Evolutionary conservation across 2,113 vertebrate species (phyloP).

Genomic region (Ceratotherium simum): DNA sequence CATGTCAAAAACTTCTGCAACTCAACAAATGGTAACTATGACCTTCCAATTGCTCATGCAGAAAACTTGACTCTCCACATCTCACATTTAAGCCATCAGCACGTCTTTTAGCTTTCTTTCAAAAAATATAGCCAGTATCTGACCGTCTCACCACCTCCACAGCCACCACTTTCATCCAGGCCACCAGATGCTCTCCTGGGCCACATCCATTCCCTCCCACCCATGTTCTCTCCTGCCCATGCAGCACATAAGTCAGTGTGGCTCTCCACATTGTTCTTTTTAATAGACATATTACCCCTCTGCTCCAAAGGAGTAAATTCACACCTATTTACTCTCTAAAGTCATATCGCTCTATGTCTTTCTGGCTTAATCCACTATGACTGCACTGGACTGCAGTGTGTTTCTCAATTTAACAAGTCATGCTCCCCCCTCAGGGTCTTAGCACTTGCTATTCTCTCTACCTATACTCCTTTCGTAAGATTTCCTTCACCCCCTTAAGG

Average conservation of each 20-base stretch:
- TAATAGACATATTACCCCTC: not conserved
- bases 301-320: not conserved
- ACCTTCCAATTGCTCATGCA: not conserved
- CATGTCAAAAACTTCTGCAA: not conserved
- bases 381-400: not conserved
- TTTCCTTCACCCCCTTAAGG: not conserved
- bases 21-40: not conserved
- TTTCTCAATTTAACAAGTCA: not conserved
- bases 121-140: not conserved
- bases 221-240: not conserved
- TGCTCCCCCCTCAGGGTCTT: not conserved
- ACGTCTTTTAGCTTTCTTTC: not conserved
- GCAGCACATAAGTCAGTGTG: too few relatives aligned
- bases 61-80: not conserved
- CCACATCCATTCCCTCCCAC: not conserved
- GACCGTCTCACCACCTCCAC: not conserved
- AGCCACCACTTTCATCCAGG: not conserved
- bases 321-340: not conserved
- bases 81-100: not conserved
- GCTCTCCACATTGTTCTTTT: not conserved
- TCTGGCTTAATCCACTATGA: not conserved
- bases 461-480: not conserved
- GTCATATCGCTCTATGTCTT: fast-evolving
- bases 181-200: not conserved
- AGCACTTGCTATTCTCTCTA: not conserved